These are phyloP conservation scores for Stichopus chloronotus DNA, from an alignment of 35 echinoderm and acorn worm genomes.

Conservation along the genomic window DNA sequence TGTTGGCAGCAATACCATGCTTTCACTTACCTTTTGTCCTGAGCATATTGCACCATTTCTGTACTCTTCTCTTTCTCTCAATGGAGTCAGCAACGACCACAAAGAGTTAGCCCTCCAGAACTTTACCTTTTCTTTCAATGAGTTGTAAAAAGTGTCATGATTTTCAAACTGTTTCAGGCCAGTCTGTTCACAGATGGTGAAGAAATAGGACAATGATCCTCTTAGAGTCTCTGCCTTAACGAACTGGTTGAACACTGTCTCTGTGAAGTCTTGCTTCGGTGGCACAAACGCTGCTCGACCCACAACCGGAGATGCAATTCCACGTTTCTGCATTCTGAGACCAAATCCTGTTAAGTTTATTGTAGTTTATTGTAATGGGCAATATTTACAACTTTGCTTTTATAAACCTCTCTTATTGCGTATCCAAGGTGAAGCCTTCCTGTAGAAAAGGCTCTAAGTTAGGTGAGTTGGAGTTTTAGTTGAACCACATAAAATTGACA, in stretches of 20 bases:
- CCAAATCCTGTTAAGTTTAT: neutral
- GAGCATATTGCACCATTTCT: neutral
- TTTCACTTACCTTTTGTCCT: constrained; percentile 6
- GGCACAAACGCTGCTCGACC: constrained; percentile 29
- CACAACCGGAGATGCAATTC: constrained; percentile 19
- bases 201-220: neutral
- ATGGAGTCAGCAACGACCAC: constrained; percentile 16
- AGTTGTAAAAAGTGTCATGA: neutral
- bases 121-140: neutral
- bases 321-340: constrained; percentile 2
- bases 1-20: neutral
- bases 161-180: constrained; percentile 24
- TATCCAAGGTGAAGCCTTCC: too few relatives aligned
- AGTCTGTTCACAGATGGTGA: constrained; percentile 30
- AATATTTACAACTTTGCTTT: too few relatives aligned
- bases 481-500: too few relatives aligned
- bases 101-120: constrained; percentile 21
- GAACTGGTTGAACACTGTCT: constrained; percentile 45
- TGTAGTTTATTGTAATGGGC: too few relatives aligned
- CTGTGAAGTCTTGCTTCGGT: constrained; percentile 39
- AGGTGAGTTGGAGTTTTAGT: too few relatives aligned
- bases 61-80: constrained; percentile 19
- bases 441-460: too few relatives aligned
- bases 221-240: constrained; percentile 15
- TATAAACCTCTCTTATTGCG: too few relatives aligned